phyloP scores from a whole-genome alignment of 2,888 invertebrate species.

The Halocaridina rubra region DNA sequence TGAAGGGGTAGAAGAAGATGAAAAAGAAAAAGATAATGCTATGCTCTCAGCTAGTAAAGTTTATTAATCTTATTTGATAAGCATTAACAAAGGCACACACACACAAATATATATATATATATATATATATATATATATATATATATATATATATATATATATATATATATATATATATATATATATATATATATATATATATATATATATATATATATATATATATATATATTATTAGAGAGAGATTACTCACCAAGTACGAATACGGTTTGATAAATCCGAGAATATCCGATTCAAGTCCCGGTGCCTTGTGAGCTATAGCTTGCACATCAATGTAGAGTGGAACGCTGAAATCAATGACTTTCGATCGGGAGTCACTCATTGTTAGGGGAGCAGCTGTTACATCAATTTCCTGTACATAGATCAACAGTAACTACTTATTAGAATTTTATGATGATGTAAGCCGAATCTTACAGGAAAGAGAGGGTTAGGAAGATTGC shows the following conservation, averaged over 20 bases:
- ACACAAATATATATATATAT: background rate
- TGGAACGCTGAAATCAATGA: background rate
- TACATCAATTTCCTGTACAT: background rate
- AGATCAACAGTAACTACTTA: no score
- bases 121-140: background rate
- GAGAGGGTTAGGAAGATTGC: no score
- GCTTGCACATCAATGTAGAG: background rate
- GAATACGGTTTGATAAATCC: conserved; percentile 5
- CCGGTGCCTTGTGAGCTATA: background rate
- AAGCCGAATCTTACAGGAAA: no score
- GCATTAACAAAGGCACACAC: background rate
- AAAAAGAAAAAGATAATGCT: no score
- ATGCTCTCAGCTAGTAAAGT: no score
- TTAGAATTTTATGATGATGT: no score
- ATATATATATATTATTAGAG: background rate
- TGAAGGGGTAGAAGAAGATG: no score
- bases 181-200: background rate
- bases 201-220: background rate
- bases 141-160: background rate
- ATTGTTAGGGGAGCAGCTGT: background rate
- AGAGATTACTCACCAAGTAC: background rate
- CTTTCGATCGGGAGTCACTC: background rate
- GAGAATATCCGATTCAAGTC: background rate
- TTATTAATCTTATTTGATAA: no score
- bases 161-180: background rate